phyloP scores from a whole-genome alignment of 2,888 invertebrate species.

The Apamea sordens region DNA sequence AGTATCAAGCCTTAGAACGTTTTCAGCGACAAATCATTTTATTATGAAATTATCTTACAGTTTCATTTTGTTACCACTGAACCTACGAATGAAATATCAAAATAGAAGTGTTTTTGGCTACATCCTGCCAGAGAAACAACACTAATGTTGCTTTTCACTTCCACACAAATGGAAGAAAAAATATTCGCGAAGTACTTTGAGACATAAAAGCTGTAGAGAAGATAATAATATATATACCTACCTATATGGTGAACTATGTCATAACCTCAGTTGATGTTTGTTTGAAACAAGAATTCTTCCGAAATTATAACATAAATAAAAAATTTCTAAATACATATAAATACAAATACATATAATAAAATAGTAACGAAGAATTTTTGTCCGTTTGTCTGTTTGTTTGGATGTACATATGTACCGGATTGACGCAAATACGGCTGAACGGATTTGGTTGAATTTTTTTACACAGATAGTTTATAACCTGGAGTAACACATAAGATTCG shows the following conservation, averaged over 20 bases:
- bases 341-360: no score
- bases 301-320: not conserved
- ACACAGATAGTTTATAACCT: no score
- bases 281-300: not conserved
- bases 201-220: not conserved
- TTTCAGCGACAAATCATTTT: not conserved
- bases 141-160: conserved; percentile 24
- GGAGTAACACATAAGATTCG: no score
- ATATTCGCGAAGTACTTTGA: not conserved
- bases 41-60: not conserved
- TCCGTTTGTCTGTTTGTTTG: no score
- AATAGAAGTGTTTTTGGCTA: conserved; percentile 6
- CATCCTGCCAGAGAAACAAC: not conserved
- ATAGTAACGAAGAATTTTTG: no score
- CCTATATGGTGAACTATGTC: not conserved
- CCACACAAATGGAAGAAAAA: not conserved
- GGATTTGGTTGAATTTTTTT: no score
- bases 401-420: no score
- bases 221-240: no score
- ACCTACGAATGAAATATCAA: not conserved
- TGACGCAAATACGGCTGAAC: no score
- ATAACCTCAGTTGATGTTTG: not conserved
- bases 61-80: not conserved
- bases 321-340: no score
- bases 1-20: not conserved